Base-by-base conservation (phyloP, 2,888 invertebrate species). In the Napeogenes sylphis region DNA sequence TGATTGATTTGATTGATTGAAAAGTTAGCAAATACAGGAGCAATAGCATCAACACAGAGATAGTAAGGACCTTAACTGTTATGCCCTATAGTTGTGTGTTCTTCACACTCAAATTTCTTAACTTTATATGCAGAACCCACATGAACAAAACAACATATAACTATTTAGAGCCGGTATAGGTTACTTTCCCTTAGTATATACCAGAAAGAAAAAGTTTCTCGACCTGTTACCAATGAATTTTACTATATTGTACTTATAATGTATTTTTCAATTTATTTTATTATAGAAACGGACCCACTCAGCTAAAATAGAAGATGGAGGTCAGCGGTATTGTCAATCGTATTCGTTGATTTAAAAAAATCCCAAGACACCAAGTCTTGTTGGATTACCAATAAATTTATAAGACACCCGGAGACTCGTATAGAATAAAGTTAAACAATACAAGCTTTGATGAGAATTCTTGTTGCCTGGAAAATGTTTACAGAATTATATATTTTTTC, bases 371-470 rank as follows among this genome's bases (percentile, higher is more conserved):
- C 75, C 74, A 76, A 51, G 4, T 12, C 51, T 73, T 71, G 78
- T 74, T 76, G 83, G 83, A 84, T 86, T 84, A 84, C 80, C 76
- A 76, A 77, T 72, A 77, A 83, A 80, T 84, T 85, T 83, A 83
- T 83, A 77, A 79, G 76, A 77, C 73, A 75, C 75, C 73, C 71
- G 73, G 71, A 72, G 73, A 79, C 21, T 21, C 1, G 21, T 21
- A 21, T 21, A 75, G 77, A 74, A 80, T 79, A 84, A 83, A 79
- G 82, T 81, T 81, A 82, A 83, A 81, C 81, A 80, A 82, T 80
- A 76, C 67, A 69, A 42, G 10, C 57, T 56, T 46, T 55, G 63
- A 68, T 65, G 61, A 67, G 65, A 71, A 77, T 78, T 74, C 76
- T 76, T 78, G 75, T 21, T 21, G 21, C 21, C 21, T 21, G 21